These are phyloP conservation scores for Chloroceryle aenea DNA, from an alignment of 2,113 vertebrate genomes.

Conservation along the genomic window DNA sequence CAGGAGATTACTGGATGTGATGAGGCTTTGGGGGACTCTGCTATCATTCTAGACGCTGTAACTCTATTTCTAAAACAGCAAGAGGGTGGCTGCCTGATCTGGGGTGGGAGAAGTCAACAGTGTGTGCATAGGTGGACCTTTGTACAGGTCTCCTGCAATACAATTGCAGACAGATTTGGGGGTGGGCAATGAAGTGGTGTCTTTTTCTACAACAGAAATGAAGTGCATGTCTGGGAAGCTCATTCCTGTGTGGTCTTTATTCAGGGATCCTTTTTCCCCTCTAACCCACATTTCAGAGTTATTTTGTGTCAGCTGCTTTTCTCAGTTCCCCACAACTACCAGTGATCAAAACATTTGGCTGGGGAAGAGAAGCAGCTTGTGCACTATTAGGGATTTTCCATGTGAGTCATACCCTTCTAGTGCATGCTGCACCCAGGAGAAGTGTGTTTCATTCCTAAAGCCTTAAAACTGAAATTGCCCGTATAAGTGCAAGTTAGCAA, in stretches of 20 bases:
- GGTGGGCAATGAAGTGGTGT: background rate
- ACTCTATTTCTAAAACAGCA: background rate
- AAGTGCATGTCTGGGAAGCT: background rate
- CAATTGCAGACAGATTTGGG: background rate
- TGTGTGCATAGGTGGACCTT: background rate
- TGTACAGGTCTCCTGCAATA: background rate
- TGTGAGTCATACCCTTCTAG: background rate
- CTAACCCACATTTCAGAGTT: background rate
- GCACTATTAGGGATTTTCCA: background rate
- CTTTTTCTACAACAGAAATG: background rate
- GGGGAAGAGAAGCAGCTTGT: background rate
- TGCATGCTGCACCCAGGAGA: background rate
- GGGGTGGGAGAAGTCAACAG: background rate
- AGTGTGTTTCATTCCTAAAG: background rate
- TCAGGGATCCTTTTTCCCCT: background rate
- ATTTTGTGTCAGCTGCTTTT: constrained; percentile 3
- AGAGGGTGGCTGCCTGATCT: background rate
- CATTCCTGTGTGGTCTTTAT: fast-evolving
- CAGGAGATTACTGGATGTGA: background rate
- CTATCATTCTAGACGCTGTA: background rate
- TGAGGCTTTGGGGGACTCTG: background rate
- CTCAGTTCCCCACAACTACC: constrained; percentile 8
- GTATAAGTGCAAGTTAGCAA: background rate
- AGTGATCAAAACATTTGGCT: background rate
- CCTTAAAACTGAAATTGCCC: background rate